Base-by-base conservation (phyloP, 2,797 vertebrate species). In the Serranus cabrilla region DNA sequence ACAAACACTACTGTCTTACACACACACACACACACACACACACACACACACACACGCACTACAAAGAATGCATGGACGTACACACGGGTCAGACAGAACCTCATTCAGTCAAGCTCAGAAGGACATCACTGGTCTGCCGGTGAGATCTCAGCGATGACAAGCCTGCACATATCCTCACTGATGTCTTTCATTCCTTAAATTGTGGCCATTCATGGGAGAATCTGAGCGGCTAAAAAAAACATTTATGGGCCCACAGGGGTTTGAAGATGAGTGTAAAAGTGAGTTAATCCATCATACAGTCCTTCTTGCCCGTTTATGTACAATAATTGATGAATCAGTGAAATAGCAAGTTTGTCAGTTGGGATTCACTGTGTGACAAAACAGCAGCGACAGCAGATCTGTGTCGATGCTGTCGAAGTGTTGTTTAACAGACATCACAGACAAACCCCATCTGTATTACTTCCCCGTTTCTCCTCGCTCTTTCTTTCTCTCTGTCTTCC, bases 391-490 rank as follows among this genome's bases (percentile, higher is more conserved):
- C 66, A 34, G 58, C 61, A 59, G 47, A 52, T 80, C 49, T 42
- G 37, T 64, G 25, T 11, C 71, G 54, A 67, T 49, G 58, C 27
- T 72, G 71, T 84, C 66, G 85, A 71, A 72, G 62, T 71, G 73
- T 72, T 0, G 11, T 50, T 59, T 74, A 51, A 77, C 50, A 59
- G 18, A 64, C 46, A 59, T 55, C 40, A 18, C 18, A 50, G 43
- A 54, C 34, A 62, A 71, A 76, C 21, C 13, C 34, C 13, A 25
- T 54, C 8, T 20, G 2, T 50, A 47, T 47, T 39, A 37, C 51
- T 37, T 10, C 2, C 13, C 12, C 9, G 18, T 56, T 56, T 52
- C 27, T 49, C 2, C 42, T 17, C 20, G 23, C 9, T 34, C 11
- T 12, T 39, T 20, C n/a, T 7, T 27, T 13, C 12, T 40, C 39